Percentiles rank a stretch among this genome's conserved stretches.
Conservation (phyloP, 2,797 vertebrate genomes). For the Sebastes nivosus region DNA sequence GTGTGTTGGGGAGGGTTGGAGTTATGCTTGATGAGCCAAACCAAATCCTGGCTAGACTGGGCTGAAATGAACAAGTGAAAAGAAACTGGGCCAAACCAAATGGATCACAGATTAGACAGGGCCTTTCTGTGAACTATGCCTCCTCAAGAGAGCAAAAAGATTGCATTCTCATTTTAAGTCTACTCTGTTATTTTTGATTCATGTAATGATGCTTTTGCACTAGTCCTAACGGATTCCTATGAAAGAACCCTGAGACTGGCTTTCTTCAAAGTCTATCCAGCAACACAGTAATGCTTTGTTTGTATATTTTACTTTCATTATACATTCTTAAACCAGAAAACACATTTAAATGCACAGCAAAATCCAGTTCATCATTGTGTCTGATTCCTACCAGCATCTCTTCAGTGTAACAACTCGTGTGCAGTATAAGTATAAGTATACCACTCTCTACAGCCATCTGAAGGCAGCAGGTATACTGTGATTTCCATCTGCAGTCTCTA, state of each 20-base stretch:
- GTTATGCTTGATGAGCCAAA: slow-evolving; percentile 62
- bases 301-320: not conserved
- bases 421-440: not conserved
- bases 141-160: slow-evolving; percentile 28
- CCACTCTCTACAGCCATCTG: not conserved
- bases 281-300: not conserved
- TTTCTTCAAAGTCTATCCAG: not conserved
- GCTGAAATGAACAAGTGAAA: slow-evolving; percentile 63
- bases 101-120: slow-evolving; percentile 39
- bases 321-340: not conserved
- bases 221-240: not conserved
- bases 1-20: slow-evolving; percentile 36
- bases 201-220: slow-evolving; percentile 7
- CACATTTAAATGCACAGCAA: not conserved
- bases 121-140: slow-evolving; percentile 15
- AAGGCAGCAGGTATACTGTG: not conserved
- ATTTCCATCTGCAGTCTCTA: not conserved
- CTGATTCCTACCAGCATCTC: not conserved
- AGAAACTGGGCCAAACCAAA: slow-evolving; percentile 61
- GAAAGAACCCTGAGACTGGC: not conserved
- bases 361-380: not conserved
- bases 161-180: slow-evolving; percentile 22
- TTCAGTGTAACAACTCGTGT: not conserved
- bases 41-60: slow-evolving; percentile 58
- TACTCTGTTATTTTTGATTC: slow-evolving; percentile 17